Evolutionary conservation across 2,888 invertebrate species (phyloP).

Genomic region (Perizoma flavofasciatum): DNA sequence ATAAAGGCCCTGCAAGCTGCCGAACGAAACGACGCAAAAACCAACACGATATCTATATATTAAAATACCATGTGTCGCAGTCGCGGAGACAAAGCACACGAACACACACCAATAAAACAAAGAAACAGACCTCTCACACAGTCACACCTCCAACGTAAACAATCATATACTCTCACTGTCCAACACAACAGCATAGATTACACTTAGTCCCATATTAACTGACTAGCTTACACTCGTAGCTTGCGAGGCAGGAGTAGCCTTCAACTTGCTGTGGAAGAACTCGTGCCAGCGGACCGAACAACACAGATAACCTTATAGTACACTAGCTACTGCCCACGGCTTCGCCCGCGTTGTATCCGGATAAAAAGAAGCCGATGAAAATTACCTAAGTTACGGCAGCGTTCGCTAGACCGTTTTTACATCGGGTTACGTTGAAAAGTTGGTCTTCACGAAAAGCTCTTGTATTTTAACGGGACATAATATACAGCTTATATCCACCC

Average conservation of each 20-base stretch:
- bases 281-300: background rate
- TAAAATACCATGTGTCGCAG: conserved; percentile 26
- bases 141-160: conserved; percentile 22
- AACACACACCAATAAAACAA: conserved; percentile 15
- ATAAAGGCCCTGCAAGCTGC: conserved; percentile 2
- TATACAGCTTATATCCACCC: no score
- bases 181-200: background rate
- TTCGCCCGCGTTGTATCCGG: no score
- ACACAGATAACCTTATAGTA: conserved; percentile 2
- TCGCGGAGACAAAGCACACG: conserved; percentile 18
- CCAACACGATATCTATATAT: conserved; percentile 3
- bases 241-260: conserved; percentile 9
- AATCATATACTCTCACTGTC: conserved; percentile 12
- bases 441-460: background rate
- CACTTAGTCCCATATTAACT: background rate
- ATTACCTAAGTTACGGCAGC: no score
- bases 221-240: no score
- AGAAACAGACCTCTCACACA: conserved; percentile 18
- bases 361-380: no score
- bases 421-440: no score
- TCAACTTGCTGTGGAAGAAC: conserved; percentile 6
- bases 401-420: no score
- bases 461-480: no score
- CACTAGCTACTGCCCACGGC: no score
- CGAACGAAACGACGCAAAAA: conserved; percentile 9